Conservation (phyloP, 2,888 invertebrate species). For the Pocota personata region DNA sequence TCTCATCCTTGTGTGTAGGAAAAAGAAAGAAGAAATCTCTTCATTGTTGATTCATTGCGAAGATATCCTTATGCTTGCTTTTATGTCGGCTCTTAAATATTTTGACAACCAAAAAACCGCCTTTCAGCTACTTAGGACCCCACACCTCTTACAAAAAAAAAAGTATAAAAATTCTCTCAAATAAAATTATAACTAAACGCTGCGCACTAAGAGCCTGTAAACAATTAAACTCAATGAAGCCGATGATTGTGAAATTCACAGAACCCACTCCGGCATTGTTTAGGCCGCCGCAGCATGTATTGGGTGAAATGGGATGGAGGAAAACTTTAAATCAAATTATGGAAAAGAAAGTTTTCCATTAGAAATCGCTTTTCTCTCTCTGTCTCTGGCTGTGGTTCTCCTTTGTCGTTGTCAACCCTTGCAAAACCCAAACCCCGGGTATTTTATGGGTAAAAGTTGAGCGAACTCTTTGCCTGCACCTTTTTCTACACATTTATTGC, state of each 20-base stretch:
- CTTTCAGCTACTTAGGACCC: background rate
- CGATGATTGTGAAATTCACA: background rate
- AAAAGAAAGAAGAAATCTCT: background rate
- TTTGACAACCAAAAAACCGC: conserved; percentile 31
- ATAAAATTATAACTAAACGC: conserved; percentile 40
- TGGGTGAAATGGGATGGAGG: background rate
- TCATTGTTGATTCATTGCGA: conserved; percentile 38
- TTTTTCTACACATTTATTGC: conserved; percentile 68
- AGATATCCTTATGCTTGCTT: conserved; percentile 14
- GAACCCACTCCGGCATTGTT: conserved; percentile 7
- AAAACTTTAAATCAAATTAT: conserved; percentile 73
- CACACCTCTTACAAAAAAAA: background rate
- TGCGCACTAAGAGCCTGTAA: conserved; percentile 45
- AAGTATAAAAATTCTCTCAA: conserved; percentile 1
- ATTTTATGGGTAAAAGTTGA: conserved; percentile 68
- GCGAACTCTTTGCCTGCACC: conserved; percentile 66
- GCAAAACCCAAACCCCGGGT: conserved; percentile 1
- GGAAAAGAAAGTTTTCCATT: conserved; percentile 69
- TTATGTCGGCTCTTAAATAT: background rate
- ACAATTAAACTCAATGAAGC: conserved; percentile 60
- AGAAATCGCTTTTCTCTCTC: conserved; percentile 51
- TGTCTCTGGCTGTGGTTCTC: conserved; percentile 26
- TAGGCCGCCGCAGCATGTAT: conserved; percentile 14
- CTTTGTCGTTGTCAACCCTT: conserved; percentile 24
- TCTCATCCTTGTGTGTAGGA: conserved; percentile 5